A percentile compares a stretch with the other conserved stretches of the same genome.
These are phyloP conservation scores for Teleogryllus oceanicus DNA, from an alignment of 2,888 invertebrate genomes.

Conservation along the genomic window DNA sequence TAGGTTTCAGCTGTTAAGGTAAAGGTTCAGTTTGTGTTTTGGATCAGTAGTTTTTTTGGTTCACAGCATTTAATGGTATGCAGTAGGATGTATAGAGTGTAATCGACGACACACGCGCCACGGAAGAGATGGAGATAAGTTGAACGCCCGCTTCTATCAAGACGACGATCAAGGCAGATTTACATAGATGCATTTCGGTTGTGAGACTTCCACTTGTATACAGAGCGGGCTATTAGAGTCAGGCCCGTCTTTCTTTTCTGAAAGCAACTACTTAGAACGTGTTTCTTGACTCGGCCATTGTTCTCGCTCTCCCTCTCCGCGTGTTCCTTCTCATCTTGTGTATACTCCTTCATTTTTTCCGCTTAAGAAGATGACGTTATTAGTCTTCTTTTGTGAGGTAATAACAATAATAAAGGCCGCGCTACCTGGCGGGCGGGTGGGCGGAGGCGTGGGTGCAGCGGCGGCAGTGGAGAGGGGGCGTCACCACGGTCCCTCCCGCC, in stretches of 20 bases:
- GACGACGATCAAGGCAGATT: background rate
- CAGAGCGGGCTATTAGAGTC: background rate
- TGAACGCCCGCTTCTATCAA: background rate
- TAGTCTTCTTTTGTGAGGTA: slow-evolving; percentile 11
- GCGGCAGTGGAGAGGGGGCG: no score
- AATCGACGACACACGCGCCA: background rate
- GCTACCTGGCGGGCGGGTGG: background rate
- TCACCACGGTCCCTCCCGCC: no score
- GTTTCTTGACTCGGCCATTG: background rate
- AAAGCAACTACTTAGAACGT: slow-evolving; percentile 11
- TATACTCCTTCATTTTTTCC: slow-evolving; percentile 10
- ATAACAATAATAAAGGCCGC: slow-evolving; percentile 9
- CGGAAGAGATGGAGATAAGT: background rate
- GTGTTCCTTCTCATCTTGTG: background rate
- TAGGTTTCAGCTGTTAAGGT: no score
- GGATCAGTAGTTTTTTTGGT: no score
- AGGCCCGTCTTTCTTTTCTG: background rate
- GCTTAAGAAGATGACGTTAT: background rate
- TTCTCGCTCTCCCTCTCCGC: background rate
- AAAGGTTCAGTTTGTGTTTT: no score
- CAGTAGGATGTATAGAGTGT: background rate
- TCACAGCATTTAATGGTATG: no score
- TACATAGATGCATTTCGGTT: background rate
- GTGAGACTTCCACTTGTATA: background rate
- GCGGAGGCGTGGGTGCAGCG: background rate